Conservation (phyloP, 1,140 invertebrate species). For the Drosophila tristis region DNA sequence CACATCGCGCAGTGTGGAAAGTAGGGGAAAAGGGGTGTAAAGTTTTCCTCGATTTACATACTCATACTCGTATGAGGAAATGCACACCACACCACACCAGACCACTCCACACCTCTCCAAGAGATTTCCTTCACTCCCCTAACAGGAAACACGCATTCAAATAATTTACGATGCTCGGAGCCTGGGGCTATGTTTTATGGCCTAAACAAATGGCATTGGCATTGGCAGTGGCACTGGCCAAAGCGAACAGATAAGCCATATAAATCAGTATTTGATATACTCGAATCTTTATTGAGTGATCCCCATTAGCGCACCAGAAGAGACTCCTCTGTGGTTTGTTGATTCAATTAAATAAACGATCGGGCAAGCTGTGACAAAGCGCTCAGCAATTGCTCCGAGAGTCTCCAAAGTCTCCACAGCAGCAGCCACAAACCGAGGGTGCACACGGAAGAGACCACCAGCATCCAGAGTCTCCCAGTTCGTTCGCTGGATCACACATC, state of each 20-base stretch:
- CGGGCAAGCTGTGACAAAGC: slow-evolving; percentile 2
- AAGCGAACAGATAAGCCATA: slow-evolving; percentile 37
- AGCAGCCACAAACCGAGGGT: background rate
- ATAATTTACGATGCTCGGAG: slow-evolving; percentile 43
- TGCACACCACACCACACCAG: background rate
- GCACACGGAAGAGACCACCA: background rate
- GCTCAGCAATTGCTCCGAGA: slow-evolving; percentile 6
- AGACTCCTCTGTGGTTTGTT: slow-evolving; percentile 6
- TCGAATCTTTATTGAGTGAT: slow-evolving; percentile 11
- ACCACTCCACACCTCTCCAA: no score
- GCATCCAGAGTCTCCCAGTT: slow-evolving; percentile 22
- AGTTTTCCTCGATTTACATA: slow-evolving; percentile 53
- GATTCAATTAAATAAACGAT: slow-evolving; percentile 75
- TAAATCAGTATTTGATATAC: slow-evolving; percentile 50
- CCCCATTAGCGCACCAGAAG: background rate
- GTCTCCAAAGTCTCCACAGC: slow-evolving; percentile 47
- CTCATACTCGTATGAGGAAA: slow-evolving; percentile 45
- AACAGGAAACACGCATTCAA: slow-evolving; percentile 34
- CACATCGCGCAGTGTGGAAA: background rate
- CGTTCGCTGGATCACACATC: slow-evolving; percentile 25
- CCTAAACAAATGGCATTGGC: slow-evolving; percentile 39
- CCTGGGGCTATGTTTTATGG: slow-evolving; percentile 43
- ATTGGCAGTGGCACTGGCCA: background rate
- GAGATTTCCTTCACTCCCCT: slow-evolving; percentile 25
- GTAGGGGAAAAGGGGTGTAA: background rate